Evolutionary conservation across 2,113 vertebrate genomes (phyloP), one percentile per base, ranked within the genome.

Genomic region (Scortum barcoo): DNA sequence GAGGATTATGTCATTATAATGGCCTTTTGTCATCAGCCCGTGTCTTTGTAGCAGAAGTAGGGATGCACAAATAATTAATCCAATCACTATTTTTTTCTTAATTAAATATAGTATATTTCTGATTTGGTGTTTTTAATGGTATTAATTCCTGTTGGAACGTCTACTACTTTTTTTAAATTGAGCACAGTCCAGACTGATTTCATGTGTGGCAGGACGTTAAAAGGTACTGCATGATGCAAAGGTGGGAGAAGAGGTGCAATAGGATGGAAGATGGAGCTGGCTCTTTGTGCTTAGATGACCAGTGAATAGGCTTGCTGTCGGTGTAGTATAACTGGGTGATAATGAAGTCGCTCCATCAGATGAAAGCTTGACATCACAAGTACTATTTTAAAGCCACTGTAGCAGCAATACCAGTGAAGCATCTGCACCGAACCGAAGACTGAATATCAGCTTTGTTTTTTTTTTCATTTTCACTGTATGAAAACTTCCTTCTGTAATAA

Each of bases 1-100:
- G 77, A 62, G 71, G 81, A 86, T 88, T 88, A 88, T 88, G 83
- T 90, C 82, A 86, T 76, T 63, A 56, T 20, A 48, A 33, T 60
- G 61, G 80, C 56, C 68, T 60, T 77, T 80, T 81, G 33, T 36
- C 33, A 70, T 79, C 68, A 67, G 51, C 24, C 19, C 66, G 62
- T 38, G 26, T 50, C 38, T 50, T 54, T 83, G 62, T 42, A 4
- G 2, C 63, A 44, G 14, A 24, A 53, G 7, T 20, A 24, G 13
- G 50, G 57, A 58, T 10, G 22, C 4, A 24, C 38, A 40, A n/a
- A 38, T 22, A 42, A 26, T 58, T 36, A 7, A 50, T 65, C 11
- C 28, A 7, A 50, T 65, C 11, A 1, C 2, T 6, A 17, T 20
- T 20, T 71, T 71, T 36, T 62, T 33, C 57, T 8, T 7, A 17